Conservation (phyloP, 2,113 vertebrate species). For the Xyrauchen texanus region DNA sequence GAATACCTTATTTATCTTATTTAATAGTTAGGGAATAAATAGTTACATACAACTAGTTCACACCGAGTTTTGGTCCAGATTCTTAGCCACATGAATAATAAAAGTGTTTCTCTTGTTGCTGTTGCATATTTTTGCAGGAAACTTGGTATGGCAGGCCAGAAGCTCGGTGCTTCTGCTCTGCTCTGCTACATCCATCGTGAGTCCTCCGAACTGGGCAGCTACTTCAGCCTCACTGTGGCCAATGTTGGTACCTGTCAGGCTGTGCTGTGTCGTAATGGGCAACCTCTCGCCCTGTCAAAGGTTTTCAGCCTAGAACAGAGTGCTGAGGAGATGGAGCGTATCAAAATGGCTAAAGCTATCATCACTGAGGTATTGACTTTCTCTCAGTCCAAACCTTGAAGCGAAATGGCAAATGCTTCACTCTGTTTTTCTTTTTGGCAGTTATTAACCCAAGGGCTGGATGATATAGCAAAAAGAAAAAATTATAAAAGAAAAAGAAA, state of each 20-base stretch:
- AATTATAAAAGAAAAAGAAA: no score
- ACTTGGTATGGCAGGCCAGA: conserved; percentile 94
- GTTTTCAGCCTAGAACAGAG: conserved; percentile 90
- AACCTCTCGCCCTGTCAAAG: conserved; percentile 84
- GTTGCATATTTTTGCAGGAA: conserved; percentile 75
- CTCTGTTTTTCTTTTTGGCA: no score
- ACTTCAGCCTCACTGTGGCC: conserved; percentile 87
- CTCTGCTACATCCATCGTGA: conserved; percentile 91
- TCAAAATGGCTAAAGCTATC: conserved; percentile 92
- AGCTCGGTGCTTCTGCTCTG: conserved; percentile 91
- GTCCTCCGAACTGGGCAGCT: conserved; percentile 77
- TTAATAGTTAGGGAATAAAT: no score
- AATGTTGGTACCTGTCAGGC: conserved; percentile 95
- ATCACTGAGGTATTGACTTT: conserved; percentile 86
- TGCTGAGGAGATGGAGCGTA: conserved; percentile 84
- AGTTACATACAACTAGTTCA: neutral
- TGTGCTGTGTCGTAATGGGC: conserved; percentile 85
- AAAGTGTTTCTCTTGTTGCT: neutral
- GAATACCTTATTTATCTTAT: no score
- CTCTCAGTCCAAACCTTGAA: no score
- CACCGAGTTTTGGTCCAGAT: neutral
- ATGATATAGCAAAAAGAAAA: no score
- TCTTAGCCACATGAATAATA: neutral
- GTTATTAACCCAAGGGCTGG: no score
- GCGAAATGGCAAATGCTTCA: no score